Evolutionary conservation across 2,113 vertebrate species (phyloP).

Genomic region (Mastomys coucha): DNA sequence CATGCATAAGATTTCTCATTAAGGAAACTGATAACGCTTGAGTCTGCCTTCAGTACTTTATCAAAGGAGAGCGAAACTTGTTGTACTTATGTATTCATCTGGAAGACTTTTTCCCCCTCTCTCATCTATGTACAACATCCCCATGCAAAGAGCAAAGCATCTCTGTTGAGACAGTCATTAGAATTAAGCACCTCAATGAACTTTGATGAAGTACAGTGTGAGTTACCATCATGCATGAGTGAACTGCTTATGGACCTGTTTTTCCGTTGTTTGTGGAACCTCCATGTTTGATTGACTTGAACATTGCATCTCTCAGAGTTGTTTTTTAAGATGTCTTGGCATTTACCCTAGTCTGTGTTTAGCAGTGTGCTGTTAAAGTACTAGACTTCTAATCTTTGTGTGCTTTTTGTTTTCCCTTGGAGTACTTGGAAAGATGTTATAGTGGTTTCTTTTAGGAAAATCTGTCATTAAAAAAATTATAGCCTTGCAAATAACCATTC

Average conservation of each 20-base stretch:
- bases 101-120: constrained; percentile 56
- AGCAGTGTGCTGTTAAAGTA: constrained; percentile 76
- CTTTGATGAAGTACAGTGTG: constrained; percentile 57
- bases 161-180: constrained; percentile 45
- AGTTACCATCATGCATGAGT: constrained; percentile 58
- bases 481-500: constrained; percentile 81
- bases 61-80: constrained; percentile 68
- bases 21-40: constrained; percentile 72
- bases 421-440: constrained; percentile 76
- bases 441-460: constrained; percentile 81
- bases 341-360: constrained; percentile 76
- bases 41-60: constrained; percentile 74
- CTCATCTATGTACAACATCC: constrained; percentile 44
- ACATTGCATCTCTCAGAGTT: constrained; percentile 73
- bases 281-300: constrained; percentile 75
- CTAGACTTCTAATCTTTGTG: constrained; percentile 79
- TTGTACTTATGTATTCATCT: constrained; percentile 62
- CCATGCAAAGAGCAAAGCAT: constrained; percentile 55
- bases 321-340: constrained; percentile 72
- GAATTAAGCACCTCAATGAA: constrained; percentile 37
- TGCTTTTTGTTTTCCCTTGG: constrained; percentile 75
- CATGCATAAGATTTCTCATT: constrained; percentile 75
- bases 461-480: constrained; percentile 81
- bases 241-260: constrained; percentile 70
- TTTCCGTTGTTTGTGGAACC: constrained; percentile 67